Evolutionary conservation across 2,888 invertebrate species (phyloP), one percentile per base, ranked within the genome.

Genomic region (Apocheima hispidaria): DNA sequence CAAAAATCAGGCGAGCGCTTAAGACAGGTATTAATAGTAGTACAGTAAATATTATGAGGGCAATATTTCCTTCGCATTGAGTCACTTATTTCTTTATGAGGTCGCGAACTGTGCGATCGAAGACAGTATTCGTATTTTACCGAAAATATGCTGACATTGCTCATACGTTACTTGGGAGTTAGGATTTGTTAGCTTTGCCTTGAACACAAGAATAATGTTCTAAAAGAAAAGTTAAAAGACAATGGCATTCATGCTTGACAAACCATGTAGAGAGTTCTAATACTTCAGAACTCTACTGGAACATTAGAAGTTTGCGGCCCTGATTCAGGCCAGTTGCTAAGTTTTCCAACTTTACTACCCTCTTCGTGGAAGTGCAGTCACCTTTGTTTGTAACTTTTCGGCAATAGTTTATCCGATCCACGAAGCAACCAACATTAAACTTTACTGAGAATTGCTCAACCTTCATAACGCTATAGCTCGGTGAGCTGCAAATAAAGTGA

Each of bases 311-410:
- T 62, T 84, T 83, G 74, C 81, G 74, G 70, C 74, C 74, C 70
- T 75, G 78, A 79, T 76, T 73, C 72, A 70, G 77, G 77, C 70
- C 74, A 70, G 71, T 75, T 72, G 74, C 64, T 60, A 83, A 85
- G 81, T 88, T 89, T 81, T 78, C 79, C 71, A 79, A 83, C 74
- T 82, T 82, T 70, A 72, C 72, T 70, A 61, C 75, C 60, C 76
- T 71, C 80, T 86, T 80, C 84, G 74, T 65, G 73, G 83, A 85
- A 89, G 88, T 88, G 85, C 89, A 90, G 86, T 90, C 86, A 88
- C 87, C 89, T 86, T 84, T 82, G 14, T 86, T 84, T 82, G 14
- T 41, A 62, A 62, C 60, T 65, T 66, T 44, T 63, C 16, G 16
- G 57, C 63, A 64, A 67, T 36, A 48, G 56, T 55, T 33, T 38